Evolutionary conservation across 2,797 vertebrate species (phyloP).

Genomic region (Mus spretus): DNA sequence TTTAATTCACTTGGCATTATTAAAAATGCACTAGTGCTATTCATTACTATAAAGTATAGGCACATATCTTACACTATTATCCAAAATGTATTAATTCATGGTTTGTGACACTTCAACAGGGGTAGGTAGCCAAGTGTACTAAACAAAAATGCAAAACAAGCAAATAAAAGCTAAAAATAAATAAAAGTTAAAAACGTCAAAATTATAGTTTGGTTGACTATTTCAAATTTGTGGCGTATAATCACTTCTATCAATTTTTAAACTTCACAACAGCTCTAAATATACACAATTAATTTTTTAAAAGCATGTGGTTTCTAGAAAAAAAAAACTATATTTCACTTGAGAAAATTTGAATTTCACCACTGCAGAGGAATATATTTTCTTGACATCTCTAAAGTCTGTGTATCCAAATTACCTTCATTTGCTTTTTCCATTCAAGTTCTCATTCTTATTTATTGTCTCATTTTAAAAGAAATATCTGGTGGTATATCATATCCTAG

Average conservation of each 20-base stretch:
- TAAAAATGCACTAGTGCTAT: neutral
- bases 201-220: neutral
- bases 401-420: neutral
- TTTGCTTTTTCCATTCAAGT: neutral
- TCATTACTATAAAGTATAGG: neutral
- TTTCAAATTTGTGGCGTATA: neutral
- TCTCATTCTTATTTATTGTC: neutral
- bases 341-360: neutral
- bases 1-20: neutral
- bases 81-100: neutral
- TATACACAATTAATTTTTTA: neutral
- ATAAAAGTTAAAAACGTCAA: neutral
- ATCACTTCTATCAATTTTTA: neutral
- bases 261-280: neutral
- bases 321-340: neutral
- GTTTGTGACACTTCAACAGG: constrained; percentile 22
- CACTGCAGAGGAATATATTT: neutral
- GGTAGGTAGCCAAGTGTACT: neutral
- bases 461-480: constrained; percentile 8
- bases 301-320: neutral
- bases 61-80: neutral
- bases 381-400: neutral
- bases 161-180: neutral
- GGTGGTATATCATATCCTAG: neutral
- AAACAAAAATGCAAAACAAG: neutral